These are phyloP conservation scores for Eulimnadia texana DNA, from an alignment of 1,140 invertebrate species.

Conservation along the genomic window DNA sequence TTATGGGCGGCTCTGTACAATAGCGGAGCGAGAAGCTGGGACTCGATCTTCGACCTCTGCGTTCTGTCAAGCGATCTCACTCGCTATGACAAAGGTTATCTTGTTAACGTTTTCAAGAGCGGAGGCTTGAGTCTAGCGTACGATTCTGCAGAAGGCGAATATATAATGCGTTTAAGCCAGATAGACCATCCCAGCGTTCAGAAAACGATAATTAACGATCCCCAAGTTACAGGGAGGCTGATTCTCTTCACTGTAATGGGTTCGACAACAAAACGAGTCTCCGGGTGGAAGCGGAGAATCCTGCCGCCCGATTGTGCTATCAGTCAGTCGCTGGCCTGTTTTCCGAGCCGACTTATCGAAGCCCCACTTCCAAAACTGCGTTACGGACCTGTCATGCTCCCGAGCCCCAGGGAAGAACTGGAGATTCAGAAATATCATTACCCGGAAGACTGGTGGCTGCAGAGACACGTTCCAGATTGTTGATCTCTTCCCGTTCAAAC, in stretches of 20 bases:
- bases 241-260: slow-evolving; percentile 30
- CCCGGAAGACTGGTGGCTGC: slow-evolving; percentile 41
- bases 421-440: slow-evolving; percentile 47
- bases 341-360: slow-evolving; percentile 37
- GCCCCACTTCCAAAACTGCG: slow-evolving; percentile 34
- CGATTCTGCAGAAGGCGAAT: slow-evolving; percentile 31
- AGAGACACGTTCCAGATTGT: neutral
- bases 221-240: slow-evolving; percentile 24
- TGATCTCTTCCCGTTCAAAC: no score
- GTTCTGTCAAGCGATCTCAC: slow-evolving; percentile 30
- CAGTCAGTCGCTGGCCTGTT: slow-evolving; percentile 36
- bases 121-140: slow-evolving; percentile 28
- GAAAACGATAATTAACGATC: slow-evolving; percentile 12
- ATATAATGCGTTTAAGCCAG: slow-evolving; percentile 21
- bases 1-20: slow-evolving; percentile 36
- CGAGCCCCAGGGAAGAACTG: slow-evolving; percentile 41
- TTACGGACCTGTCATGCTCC: slow-evolving; percentile 33
- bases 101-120: slow-evolving; percentile 28
- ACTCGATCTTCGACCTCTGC: slow-evolving; percentile 34
- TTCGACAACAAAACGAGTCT: slow-evolving; percentile 31
- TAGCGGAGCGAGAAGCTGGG: slow-evolving; percentile 33
- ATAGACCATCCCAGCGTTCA: slow-evolving; percentile 21
- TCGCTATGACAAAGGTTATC: slow-evolving; percentile 29
- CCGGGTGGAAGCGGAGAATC: slow-evolving; percentile 40
- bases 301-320: slow-evolving; percentile 41